Evolutionary conservation across 2,888 invertebrate genomes (phyloP), one percentile per base, ranked within the genome.

Genomic region (Bombylius discolor): DNA sequence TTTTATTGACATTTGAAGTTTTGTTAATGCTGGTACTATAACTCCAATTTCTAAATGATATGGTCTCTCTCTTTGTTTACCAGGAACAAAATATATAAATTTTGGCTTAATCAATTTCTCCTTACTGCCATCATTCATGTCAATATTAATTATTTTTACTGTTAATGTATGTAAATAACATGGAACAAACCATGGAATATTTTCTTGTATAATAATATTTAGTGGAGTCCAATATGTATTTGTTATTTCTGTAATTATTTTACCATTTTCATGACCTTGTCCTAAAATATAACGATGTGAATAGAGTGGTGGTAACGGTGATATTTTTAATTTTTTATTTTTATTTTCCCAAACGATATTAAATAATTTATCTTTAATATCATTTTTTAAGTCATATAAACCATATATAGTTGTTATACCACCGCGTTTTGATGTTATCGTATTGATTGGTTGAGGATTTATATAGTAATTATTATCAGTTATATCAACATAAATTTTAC

Each of bases 251-350:
- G 89, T 89, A 0, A 89, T 86, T 64, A 97, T 85, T 52, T 92
- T 90, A 12, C 96, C 96, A 66, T 82, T 82, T 71, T 94, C 92
- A 74, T 94, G 89, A 0, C 96, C 96, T 76, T 89, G 90, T 5
- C 94, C 95, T 23, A 86, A 78, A n/a, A 90, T 78, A 68, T 87
- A 89, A 63, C 89, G 82, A 67, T 85, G 89, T 11, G 88, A 89
- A 67, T 83, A 80, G 4, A 89, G 64, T 7, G 87, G 77, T 0
- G 93, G 89, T 50, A 83, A 80, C 55, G 80, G 74, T 67, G 61
- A 84, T 72, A 47, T 11, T 33, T 11, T 34, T 14, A 47, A 36
- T 33, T 34, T 23, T 33, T 49, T 39, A 60, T 78, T 75, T 14
- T 55, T 55, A 5, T 33, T 51, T 6, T 42, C 33, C 55, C 82